These are phyloP conservation scores for Crotalus helleri DNA, from an alignment of 2,113 vertebrate genomes.

Conservation along the genomic window DNA sequence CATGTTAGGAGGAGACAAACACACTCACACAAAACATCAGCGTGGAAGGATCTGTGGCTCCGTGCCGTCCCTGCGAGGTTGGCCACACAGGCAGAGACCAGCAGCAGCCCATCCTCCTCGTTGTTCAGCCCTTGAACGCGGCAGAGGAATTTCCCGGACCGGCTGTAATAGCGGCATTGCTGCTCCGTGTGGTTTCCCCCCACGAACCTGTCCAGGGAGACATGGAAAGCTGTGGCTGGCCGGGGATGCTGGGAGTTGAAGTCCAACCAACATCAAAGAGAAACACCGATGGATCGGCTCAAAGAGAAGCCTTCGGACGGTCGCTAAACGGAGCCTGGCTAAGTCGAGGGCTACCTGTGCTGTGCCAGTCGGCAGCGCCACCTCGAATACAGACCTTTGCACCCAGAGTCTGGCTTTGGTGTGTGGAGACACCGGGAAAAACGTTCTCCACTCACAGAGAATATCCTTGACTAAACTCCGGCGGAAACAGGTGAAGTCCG, in stretches of 20 bases:
- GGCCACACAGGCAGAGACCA: conserved; percentile 50
- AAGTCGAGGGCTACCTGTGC: neutral
- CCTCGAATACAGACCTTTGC: conserved; percentile 48
- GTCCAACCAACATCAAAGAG: neutral
- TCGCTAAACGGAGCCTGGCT: too few relatives aligned
- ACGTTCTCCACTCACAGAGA: conserved; percentile 65
- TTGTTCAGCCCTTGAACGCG: conserved; percentile 35
- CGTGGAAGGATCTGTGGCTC: conserved; percentile 19
- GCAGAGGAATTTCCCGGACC: conserved; percentile 56
- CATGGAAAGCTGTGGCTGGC: too few relatives aligned
- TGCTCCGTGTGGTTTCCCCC: neutral
- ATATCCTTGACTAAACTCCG: conserved; percentile 50
- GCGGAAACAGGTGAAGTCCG: conserved; percentile 57
- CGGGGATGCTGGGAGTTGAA: neutral
- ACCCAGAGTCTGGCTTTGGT: conserved; percentile 53
- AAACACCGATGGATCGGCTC: too few relatives aligned
- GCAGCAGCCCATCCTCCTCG: conserved; percentile 11
- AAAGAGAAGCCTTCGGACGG: neutral
- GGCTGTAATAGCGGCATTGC: conserved; percentile 56
- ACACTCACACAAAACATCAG: conserved; percentile 46
- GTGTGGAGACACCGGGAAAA: fast-evolving
- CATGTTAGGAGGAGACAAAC: neutral
- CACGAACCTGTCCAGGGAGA: neutral
- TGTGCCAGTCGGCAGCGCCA: too few relatives aligned
- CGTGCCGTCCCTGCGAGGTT: conserved; percentile 20